Percentiles rank a stretch among this genome's conserved stretches.
These are phyloP conservation scores for Etheostoma cragini DNA, from an alignment of 2,113 vertebrate genomes.

Conservation along the genomic window DNA sequence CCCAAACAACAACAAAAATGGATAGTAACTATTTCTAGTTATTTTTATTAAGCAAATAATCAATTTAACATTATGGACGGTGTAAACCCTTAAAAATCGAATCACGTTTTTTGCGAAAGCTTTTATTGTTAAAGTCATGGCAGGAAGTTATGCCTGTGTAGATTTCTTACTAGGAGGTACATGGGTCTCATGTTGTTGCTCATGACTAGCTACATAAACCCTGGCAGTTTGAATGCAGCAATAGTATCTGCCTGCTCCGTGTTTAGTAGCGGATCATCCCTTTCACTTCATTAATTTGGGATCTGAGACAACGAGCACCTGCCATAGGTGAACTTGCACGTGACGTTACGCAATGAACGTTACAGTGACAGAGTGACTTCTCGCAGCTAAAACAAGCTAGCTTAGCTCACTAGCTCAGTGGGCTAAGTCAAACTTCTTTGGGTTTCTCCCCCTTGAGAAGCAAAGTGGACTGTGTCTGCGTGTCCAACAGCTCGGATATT, in stretches of 20 bases:
- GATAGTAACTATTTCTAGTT: rapidly evolving
- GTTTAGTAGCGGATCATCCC: not conserved
- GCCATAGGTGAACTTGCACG: not conserved
- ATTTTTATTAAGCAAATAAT: rapidly evolving
- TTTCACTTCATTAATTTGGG: not conserved
- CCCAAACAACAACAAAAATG: rapidly evolving
- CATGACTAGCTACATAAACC: not conserved
- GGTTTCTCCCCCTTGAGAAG: not conserved
- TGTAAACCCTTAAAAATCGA: rapidly evolving
- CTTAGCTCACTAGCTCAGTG: slow-evolving; percentile 19
- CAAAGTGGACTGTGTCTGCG: not conserved
- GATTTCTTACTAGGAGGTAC: not conserved
- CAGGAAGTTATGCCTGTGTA: not conserved
- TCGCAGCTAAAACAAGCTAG: slow-evolving; percentile 55
- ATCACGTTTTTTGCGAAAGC: not conserved
- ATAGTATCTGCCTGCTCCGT: not conserved
- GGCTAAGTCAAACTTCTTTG: not conserved
- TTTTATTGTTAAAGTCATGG: slow-evolving; percentile 34
- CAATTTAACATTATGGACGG: rapidly evolving
- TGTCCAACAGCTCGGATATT: not conserved
- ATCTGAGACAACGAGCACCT: not conserved
- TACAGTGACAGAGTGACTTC: slow-evolving; percentile 59
- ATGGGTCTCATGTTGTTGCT: not conserved
- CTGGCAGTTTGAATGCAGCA: not conserved
- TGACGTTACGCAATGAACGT: slow-evolving; percentile 54